These are phyloP conservation scores for Leptinotarsa haldemani DNA, from an alignment of 2,888 invertebrate genomes.

Conservation along the genomic window DNA sequence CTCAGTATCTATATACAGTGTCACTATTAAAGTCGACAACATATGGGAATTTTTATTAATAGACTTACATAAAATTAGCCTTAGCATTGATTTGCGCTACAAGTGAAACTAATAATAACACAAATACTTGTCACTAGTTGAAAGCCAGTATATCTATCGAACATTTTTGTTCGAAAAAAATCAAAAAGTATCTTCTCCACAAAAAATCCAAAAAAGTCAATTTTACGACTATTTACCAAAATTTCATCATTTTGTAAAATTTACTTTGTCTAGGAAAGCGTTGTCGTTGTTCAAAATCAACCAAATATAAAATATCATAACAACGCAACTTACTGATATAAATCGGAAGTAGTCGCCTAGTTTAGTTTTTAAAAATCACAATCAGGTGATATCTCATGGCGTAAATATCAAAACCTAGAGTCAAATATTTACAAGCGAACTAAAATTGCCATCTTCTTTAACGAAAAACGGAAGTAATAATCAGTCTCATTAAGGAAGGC, in stretches of 20 bases:
- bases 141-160: too few relatives aligned
- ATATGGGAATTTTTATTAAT: too few relatives aligned
- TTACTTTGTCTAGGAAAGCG: slow-evolving; percentile 50
- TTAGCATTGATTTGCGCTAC: too few relatives aligned
- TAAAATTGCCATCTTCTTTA: slow-evolving; percentile 44
- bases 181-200: too few relatives aligned
- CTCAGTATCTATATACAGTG: too few relatives aligned
- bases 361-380: slow-evolving; percentile 53
- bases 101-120: too few relatives aligned
- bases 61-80: too few relatives aligned
- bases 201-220: too few relatives aligned
- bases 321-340: slow-evolving; percentile 42
- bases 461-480: slow-evolving; percentile 45
- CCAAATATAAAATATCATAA: slow-evolving; percentile 49
- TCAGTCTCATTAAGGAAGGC: slow-evolving; percentile 63
- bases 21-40: too few relatives aligned
- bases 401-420: slow-evolving; percentile 42
- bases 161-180: too few relatives aligned
- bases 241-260: slow-evolving; percentile 19
- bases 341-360: slow-evolving; percentile 44
- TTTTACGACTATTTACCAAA: too few relatives aligned
- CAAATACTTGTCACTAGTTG: too few relatives aligned
- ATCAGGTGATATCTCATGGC: slow-evolving; percentile 37
- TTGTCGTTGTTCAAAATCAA: slow-evolving; percentile 43
- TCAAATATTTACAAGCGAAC: slow-evolving; percentile 43